Percentiles rank a stretch among this genome's conserved stretches.
Evolutionary conservation across 1,140 invertebrate species (phyloP).

Genomic region (Heliconius hermathena): DNA sequence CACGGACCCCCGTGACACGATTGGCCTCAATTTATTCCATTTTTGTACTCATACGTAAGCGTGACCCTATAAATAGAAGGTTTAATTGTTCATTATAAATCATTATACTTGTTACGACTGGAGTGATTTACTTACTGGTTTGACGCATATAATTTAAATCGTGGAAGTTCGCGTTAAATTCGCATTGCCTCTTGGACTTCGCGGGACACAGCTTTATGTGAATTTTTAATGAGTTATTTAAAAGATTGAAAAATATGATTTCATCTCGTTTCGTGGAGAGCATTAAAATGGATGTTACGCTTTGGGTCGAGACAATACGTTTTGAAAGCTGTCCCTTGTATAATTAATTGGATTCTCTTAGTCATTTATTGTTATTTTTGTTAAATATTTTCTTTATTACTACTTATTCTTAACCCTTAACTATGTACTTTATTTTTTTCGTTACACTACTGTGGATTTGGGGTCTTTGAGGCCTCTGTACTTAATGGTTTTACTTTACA

Average conservation of each 20-base stretch:
- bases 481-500: too few species aligned
- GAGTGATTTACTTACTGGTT: constrained; percentile 76
- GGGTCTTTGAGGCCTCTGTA: too few species aligned
- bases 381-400: background rate
- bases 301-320: constrained; percentile 18
- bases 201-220: constrained; percentile 52
- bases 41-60: constrained; percentile 48
- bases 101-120: constrained; percentile 72
- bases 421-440: too few species aligned
- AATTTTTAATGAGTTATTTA: constrained; percentile 72
- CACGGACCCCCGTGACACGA: too few species aligned
- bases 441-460: too few species aligned
- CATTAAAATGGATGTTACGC: constrained; percentile 40
- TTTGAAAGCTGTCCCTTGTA: constrained; percentile 12
- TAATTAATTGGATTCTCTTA: background rate
- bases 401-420: background rate
- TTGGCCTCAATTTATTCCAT: constrained; percentile 63
- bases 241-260: constrained; percentile 62
- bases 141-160: constrained; percentile 73
- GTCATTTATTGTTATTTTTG: background rate
- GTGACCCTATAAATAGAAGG: constrained; percentile 63
- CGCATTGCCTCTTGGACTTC: constrained; percentile 59
- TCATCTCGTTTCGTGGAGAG: constrained; percentile 41
- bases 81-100: constrained; percentile 79
- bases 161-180: constrained; percentile 48